Base-by-base conservation (phyloP, 2,888 invertebrate genomes). In the Synanthedon andrenaeformis region DNA sequence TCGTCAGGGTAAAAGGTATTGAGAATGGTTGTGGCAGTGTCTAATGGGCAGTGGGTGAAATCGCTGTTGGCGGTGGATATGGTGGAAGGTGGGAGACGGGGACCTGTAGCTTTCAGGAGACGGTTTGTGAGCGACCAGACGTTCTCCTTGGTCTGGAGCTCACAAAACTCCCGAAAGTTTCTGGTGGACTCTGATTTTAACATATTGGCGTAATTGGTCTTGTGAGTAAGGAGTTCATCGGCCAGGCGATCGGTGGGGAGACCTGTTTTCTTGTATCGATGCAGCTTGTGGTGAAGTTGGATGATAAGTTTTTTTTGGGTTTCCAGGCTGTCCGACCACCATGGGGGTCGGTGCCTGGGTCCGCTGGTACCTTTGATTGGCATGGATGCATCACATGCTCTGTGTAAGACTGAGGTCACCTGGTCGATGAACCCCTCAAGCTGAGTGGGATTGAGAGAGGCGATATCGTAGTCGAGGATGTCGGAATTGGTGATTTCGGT, bases 141-240 rank as follows among this genome's bases (percentile, higher is more conserved):
- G n/a, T n/a, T n/a, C n/a, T n/a, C n/a, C n/a, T n/a, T n/a, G n/a
- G n/a, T n/a, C 51, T 64, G 64, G 0, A 6, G 13, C 0, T 14
- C 51, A 41, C 63, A 67, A 11, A 67, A 67, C 2, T 63, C 57
- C 3, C 55, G 52, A 28, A 63, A 66, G 41, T 58, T 35, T 0
- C 55, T 28, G 0, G 57, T 55, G 0, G 63, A 60, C 0, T 54
- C 56, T 0, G 23, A 28, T 1, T 50, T 35, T 1, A 62, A 42
- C 0, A 55, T 54, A 1, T 56, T 45, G 0, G 55, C 17, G 49
- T 62, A 61, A 19, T 54, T 52, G 1, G 41, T 10, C 17, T 45
- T 56, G 3, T 51, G 6, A 4, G 1, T 8, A 1, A 42, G 10
- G 0, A 49, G n/a, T 0, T 51, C 41, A 12, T 57, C 56, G 0